Evolutionary conservation across 1,140 invertebrate genomes (phyloP), one percentile per base, ranked within the genome.

Genomic region (Saxidomus purpurata): DNA sequence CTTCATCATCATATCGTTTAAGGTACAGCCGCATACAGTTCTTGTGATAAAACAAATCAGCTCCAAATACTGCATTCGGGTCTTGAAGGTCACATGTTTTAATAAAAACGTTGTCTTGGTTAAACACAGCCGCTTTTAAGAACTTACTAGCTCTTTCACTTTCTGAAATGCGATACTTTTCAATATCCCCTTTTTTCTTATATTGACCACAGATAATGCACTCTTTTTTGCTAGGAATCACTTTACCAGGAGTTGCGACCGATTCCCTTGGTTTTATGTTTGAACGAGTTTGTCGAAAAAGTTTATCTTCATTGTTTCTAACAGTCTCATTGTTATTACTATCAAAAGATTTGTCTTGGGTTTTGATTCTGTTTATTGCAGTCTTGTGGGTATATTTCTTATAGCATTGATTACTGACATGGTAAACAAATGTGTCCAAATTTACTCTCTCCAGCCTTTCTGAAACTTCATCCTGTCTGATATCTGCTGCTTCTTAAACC

Each of bases 31-130:
- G 15, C 49, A 81, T 81, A 61, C 52, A 81, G 1, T 36, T 13
- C 1, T 59, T 81, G 38, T 81, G 77, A 28, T 61, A 81, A 61
- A 22, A 81, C 11, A 81, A 59, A 38, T 81, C 25, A 9, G 77
- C 31, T 19, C 77, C 77, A 81, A 59, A 81, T 0, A 81, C 77
- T 22, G 25, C n/a, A 81, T 38, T n/a, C n/a, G 36, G 49, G 25
- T 61, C 55, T 80, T 81, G 77, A 2, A 81, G 22, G 43, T 81
- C 52, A 61, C 77, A 81, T 36, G 77, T 81, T 34, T 52, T 13
- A 1, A 55, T 8, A 25, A 28, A 81, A 38, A 81, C 77, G 19
- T 59, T 52, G 61, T 81, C 77, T 25, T 81, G 9, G 22, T 59
- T 25, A 36, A 2, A 81, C 8, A 81, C 34, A 4, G 77, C 36